Evolutionary conservation across 2,113 vertebrate genomes (phyloP).

Genomic region (Polypterus bichir): DNA sequence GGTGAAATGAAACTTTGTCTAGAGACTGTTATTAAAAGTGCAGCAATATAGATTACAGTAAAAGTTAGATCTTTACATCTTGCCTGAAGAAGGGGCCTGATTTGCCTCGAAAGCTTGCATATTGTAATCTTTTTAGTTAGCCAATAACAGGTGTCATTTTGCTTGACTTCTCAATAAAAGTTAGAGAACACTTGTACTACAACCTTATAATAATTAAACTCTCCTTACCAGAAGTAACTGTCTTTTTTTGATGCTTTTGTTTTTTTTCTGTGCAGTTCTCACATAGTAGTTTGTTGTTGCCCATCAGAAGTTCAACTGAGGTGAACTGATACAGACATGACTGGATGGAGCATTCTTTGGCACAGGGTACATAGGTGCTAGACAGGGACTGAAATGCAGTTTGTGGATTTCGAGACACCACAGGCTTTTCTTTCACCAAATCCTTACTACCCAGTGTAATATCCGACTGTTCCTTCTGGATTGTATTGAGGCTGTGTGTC

Average conservation of each 20-base stretch:
- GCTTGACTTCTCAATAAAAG: no score
- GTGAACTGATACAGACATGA: slow-evolving; percentile 95
- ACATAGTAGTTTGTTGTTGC: slow-evolving; percentile 93
- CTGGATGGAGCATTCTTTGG: slow-evolving; percentile 95
- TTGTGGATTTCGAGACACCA: slow-evolving; percentile 36
- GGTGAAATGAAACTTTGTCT: no score
- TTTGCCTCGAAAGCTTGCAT: no score
- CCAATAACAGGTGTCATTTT: no score
- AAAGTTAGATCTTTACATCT: no score
- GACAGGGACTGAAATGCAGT: slow-evolving; percentile 86
- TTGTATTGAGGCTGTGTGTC: slow-evolving; percentile 23
- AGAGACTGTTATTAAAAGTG: no score
- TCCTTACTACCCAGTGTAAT: slow-evolving; percentile 24
- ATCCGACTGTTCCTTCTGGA: slow-evolving; percentile 35
- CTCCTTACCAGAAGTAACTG: slow-evolving; percentile 52
- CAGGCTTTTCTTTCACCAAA: slow-evolving; percentile 33
- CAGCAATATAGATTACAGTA: no score
- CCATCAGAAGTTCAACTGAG: slow-evolving; percentile 88
- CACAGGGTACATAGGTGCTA: slow-evolving; percentile 76
- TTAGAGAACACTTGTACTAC: no score
- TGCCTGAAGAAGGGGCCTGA: no score
- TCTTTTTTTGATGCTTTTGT: slow-evolving; percentile 58
- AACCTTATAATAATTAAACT: not conserved
- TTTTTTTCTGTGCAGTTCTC: slow-evolving; percentile 78
- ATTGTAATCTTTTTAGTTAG: no score